These are phyloP conservation scores for Zygaena filipendulae DNA, from an alignment of 2,888 invertebrate species.

Conservation along the genomic window DNA sequence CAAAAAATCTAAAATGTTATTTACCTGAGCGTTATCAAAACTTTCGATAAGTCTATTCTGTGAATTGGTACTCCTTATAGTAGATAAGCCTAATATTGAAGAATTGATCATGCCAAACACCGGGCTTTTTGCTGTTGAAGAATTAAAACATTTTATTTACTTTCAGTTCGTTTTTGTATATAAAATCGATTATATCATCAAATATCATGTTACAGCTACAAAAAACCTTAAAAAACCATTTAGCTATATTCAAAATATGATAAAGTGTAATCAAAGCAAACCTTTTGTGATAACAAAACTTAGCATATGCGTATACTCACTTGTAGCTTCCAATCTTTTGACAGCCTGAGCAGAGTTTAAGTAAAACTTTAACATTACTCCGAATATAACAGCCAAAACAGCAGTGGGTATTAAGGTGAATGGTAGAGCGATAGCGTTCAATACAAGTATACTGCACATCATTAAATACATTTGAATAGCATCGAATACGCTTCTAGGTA, in stretches of 20 bases:
- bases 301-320: no score
- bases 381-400: conserved; percentile 64
- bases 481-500: conserved; percentile 75
- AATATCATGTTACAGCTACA: no score
- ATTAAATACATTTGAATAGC: conserved; percentile 65
- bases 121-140: conserved; percentile 76
- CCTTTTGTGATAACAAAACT: no score
- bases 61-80: conserved; percentile 77
- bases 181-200: no score
- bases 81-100: conserved; percentile 78
- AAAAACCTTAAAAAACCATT: no score
- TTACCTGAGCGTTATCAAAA: conserved; percentile 70
- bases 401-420: conserved; percentile 51
- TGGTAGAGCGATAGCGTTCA: conserved; percentile 48
- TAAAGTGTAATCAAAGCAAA: no score
- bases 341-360: conserved; percentile 79
- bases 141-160: conserved; percentile 6
- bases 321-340: conserved; percentile 77
- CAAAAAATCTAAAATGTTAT: no score
- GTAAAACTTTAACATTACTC: conserved; percentile 73
- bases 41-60: conserved; percentile 68
- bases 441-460: conserved; percentile 37
- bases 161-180: no score
- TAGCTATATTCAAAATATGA: no score
- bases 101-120: conserved; percentile 83